Conservation (phyloP, 1,140 invertebrate genomes). For the Grapholita molesta region DNA sequence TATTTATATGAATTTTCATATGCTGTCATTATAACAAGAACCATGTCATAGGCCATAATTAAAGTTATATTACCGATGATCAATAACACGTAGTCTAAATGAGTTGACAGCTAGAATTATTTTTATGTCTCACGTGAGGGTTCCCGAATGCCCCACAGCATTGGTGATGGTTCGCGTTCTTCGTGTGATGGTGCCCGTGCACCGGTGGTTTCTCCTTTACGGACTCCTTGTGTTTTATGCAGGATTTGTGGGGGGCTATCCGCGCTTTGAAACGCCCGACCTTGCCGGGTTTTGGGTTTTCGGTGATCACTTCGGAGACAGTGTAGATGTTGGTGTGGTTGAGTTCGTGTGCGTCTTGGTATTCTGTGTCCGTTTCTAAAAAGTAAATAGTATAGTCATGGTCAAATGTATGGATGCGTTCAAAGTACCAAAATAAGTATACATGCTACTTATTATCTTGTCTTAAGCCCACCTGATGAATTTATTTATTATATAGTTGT, state of each 20-base stretch:
- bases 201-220: conserved; percentile 49
- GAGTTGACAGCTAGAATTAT: conserved; percentile 59
- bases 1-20: too few species aligned
- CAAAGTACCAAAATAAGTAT: too few species aligned
- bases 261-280: conserved; percentile 55
- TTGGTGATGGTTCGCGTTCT: conserved; percentile 69
- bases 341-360: conserved; percentile 55
- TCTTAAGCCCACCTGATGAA: too few species aligned
- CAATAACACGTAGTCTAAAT: conserved; percentile 40
- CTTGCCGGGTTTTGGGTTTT: conserved; percentile 55
- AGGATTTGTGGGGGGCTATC: conserved; percentile 55
- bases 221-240: conserved; percentile 38
- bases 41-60: background rate
- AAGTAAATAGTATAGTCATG: background rate
- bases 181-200: conserved; percentile 65
- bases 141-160: conserved; percentile 70
- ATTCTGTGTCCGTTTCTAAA: conserved; percentile 68
- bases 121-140: conserved; percentile 65
- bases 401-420: background rate
- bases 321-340: conserved; percentile 38
- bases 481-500: too few species aligned
- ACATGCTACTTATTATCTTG: too few species aligned
- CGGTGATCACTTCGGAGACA: conserved; percentile 36
- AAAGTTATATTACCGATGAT: background rate
- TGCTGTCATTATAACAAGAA: too few species aligned